Percentiles rank a stretch among this genome's conserved stretches.
Evolutionary conservation across 2,113 vertebrate species (phyloP).

Genomic region (Malurus alboscapulatus): DNA sequence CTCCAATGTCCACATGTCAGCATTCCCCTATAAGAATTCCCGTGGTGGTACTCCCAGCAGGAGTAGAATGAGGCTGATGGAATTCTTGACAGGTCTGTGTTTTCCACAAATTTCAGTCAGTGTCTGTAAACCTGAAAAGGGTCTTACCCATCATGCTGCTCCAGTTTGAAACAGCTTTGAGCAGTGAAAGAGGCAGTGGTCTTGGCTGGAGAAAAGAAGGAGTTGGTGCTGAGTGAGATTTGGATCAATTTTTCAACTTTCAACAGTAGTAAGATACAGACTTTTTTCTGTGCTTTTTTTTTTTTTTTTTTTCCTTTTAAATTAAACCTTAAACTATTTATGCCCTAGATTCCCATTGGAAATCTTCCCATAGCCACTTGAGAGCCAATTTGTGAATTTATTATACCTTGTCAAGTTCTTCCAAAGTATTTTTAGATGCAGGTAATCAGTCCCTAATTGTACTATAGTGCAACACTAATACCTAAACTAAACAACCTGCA

Average conservation of each 20-base stretch:
- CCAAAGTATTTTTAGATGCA: background rate
- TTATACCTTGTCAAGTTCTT: background rate
- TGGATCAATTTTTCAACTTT: background rate
- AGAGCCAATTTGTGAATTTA: background rate
- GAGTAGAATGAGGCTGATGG: background rate
- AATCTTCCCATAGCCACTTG: background rate
- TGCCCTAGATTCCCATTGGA: background rate
- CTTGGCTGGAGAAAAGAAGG: background rate
- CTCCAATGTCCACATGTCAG: background rate
- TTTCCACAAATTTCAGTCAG: background rate
- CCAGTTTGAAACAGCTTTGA: background rate
- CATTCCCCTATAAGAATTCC: background rate
- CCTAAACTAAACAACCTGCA: background rate
- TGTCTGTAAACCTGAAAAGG: background rate
- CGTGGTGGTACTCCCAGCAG: background rate
- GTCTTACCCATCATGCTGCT: background rate
- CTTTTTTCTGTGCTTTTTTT: background rate
- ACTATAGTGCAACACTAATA: background rate
- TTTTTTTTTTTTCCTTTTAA: background rate
- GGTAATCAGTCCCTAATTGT: background rate
- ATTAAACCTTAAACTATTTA: background rate
- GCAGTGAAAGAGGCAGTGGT: background rate
- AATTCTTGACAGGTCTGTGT: background rate
- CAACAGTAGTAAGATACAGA: background rate
- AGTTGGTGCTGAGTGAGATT: background rate